A percentile compares a stretch with the other conserved stretches of the same genome.
These are phyloP conservation scores for Pipistrellus kuhlii DNA, from an alignment of 2,797 vertebrate genomes.

Conservation along the genomic window DNA sequence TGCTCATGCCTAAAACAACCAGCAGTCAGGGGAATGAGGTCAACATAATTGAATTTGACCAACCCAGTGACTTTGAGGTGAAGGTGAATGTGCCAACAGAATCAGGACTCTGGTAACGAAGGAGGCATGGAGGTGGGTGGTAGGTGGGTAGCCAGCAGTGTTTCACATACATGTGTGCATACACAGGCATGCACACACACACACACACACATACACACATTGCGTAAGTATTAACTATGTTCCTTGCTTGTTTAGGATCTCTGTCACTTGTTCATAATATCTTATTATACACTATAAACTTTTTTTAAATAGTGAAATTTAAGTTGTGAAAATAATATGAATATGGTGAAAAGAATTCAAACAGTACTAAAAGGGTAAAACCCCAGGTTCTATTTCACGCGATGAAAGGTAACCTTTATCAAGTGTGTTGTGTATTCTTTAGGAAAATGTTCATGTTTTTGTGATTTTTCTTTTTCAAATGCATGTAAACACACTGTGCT, in stretches of 20 bases:
- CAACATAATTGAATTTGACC: background rate
- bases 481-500: background rate
- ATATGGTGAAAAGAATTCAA: background rate
- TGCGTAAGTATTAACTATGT: background rate
- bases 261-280: slow-evolving; percentile 19
- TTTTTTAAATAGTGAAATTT: slow-evolving; percentile 46
- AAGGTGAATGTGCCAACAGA: background rate
- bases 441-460: background rate
- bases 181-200: background rate
- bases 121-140: background rate
- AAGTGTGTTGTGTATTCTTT: background rate
- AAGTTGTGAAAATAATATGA: background rate
- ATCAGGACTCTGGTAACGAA: background rate
- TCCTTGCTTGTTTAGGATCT: slow-evolving; percentile 39
- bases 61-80: background rate
- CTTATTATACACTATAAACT: background rate
- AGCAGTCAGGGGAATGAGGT: background rate
- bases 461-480: too few species aligned
- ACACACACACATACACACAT: background rate
- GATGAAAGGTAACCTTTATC: background rate
- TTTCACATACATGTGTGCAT: background rate
- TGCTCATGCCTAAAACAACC: background rate
- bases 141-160: background rate
- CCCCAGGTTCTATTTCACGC: background rate
- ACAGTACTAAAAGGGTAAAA: background rate